A percentile compares a stretch with the other conserved stretches of the same genome.
phyloP scores from a whole-genome alignment of 2,888 invertebrate genomes.

The Pandemis cinnamomeana region DNA sequence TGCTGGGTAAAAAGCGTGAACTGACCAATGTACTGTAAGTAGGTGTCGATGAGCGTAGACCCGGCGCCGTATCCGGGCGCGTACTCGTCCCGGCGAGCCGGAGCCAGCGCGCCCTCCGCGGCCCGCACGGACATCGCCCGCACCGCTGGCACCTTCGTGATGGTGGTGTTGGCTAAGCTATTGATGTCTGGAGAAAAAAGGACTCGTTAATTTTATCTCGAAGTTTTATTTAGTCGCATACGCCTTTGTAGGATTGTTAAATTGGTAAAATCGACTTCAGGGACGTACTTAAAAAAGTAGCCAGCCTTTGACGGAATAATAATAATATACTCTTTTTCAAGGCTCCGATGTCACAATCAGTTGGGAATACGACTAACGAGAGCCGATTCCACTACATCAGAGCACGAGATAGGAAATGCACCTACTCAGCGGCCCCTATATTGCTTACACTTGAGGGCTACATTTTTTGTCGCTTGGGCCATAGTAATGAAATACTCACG shows the following conservation, averaged over 20 bases:
- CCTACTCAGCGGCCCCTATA: too few relatives aligned
- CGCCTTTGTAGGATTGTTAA: background rate
- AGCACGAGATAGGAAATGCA: too few relatives aligned
- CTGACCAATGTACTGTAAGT: constrained; percentile 91
- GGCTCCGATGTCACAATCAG: too few relatives aligned
- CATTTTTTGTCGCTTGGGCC: too few relatives aligned
- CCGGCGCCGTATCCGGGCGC: constrained; percentile 89
- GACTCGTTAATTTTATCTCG: background rate
- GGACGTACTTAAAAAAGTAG: too few relatives aligned
- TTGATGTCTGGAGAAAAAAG: constrained; percentile 68
- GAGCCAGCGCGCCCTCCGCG: constrained; percentile 86
- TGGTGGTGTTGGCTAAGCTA: constrained; percentile 86
- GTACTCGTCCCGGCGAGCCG: constrained; percentile 87
- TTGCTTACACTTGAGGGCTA: too few relatives aligned
- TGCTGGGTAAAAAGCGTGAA: background rate
- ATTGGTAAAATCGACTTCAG: background rate
- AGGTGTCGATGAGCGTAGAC: constrained; percentile 93
- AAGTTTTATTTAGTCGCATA: background rate
- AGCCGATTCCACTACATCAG: too few relatives aligned
- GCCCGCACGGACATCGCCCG: constrained; percentile 88
- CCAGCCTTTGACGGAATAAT: too few relatives aligned
- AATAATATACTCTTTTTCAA: too few relatives aligned
- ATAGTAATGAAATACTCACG: constrained; percentile 71
- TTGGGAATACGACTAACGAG: too few relatives aligned
- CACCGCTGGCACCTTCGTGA: constrained; percentile 86